A percentile compares a stretch with the other conserved stretches of the same genome.
phyloP scores from a whole-genome alignment of 2,797 vertebrate species.

The Sylvia borin region DNA sequence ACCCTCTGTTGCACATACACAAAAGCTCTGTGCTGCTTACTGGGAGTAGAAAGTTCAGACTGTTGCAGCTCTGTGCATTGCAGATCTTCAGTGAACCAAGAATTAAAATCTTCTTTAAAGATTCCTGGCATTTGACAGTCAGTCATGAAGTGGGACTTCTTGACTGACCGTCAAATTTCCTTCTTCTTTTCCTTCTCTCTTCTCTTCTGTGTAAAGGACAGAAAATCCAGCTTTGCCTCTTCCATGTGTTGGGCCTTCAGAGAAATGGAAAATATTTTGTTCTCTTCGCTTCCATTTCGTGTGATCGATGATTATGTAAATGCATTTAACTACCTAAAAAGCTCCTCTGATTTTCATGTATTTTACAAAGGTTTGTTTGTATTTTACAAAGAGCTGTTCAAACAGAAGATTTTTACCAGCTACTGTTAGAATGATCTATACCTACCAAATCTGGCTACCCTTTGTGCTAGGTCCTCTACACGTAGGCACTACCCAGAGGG shows the following conservation, averaged over 20 bases:
- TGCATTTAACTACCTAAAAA: neutral
- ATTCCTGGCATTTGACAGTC: neutral
- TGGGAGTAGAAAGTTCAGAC: neutral
- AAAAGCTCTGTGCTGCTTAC: neutral
- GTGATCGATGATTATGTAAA: neutral
- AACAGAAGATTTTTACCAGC: neutral
- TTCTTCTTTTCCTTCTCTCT: neutral
- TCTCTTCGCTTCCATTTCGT: neutral
- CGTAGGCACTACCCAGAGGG: neutral
- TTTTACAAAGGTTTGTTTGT: neutral
- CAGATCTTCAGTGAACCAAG: neutral
- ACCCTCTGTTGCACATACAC: neutral
- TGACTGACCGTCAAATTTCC: neutral
- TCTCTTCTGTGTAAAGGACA: neutral
- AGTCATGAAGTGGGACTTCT: accelerated
- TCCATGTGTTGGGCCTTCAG: neutral
- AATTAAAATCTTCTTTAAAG: neutral
- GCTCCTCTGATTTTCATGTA: neutral
- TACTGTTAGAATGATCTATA: neutral
- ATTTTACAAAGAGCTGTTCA: neutral
- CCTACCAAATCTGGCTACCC: neutral
- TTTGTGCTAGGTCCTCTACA: neutral
- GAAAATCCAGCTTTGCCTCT: neutral
- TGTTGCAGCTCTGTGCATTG: neutral
- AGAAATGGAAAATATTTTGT: neutral